Evolutionary conservation across 1,140 invertebrate species (phyloP), one percentile per base, ranked within the genome.

Genomic region (Pteromalus puparum): DNA sequence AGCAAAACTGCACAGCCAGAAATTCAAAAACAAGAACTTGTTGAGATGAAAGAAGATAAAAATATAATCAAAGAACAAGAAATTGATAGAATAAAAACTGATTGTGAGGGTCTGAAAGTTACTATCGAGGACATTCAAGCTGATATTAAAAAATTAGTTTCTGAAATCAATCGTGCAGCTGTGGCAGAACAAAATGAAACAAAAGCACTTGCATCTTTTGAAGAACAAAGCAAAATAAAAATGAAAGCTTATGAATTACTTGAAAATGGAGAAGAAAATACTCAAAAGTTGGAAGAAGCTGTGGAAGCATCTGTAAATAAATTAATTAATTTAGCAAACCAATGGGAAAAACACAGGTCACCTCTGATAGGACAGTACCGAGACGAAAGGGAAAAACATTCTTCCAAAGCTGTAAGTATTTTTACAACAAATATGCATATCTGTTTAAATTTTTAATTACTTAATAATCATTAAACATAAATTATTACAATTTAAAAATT

Each of bases 301-400:
- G 94, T 96, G 34, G 95, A 96, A 85, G 91, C 92, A 21, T 95
- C 94, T 87, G 93, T 93, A 42, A 94, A 94, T 88, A 94, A 95
- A 91, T 88, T 97, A 68, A 90, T 95, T 13, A 94, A 92, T 86
- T 91, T 97, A 85, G 94, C 94, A 5, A 94, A 93, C 76, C 95
- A 96, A 87, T 97, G 96, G 96, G 95, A 96, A 84, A 94, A 95
- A 85, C 95, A 96, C 85, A 93, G 95, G 87, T 92, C 92, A 65
- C 95, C 95, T 21, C 91, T 97, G 18, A 93, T 96, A 81, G 91
- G 95, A 84, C 93, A 95, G 86, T 96, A 95, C 90, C 88, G 94
- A 53, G 90, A 93, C 81, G 93, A 95, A 73, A 94, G 94, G 89
- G 93, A 94, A 87, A 93, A 94, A 34, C 94, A 93, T 89, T 94